Evolutionary conservation across 2,888 invertebrate species (phyloP).

Genomic region (Cataglyphis cursor): DNA sequence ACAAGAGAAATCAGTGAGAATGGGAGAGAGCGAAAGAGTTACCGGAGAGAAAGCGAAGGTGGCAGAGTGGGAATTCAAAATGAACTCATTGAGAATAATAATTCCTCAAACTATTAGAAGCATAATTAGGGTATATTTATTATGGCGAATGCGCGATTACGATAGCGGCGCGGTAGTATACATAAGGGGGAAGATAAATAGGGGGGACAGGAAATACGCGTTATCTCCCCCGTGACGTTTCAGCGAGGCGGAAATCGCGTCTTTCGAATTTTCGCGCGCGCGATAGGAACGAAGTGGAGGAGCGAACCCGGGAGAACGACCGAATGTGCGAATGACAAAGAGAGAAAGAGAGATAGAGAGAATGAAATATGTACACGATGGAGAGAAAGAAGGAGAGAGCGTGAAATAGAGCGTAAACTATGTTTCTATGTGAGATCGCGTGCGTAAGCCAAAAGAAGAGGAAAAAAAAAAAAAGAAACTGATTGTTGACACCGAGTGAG

Average conservation of each 20-base stretch:
- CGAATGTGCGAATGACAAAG: constrained; percentile 52
- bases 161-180: constrained; percentile 65
- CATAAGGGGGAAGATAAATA: constrained; percentile 55
- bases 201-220: constrained; percentile 47
- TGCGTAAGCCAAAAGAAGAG: constrained; percentile 78
- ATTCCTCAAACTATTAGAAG: constrained; percentile 83
- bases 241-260: constrained; percentile 61
- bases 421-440: constrained; percentile 78
- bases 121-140: constrained; percentile 79
- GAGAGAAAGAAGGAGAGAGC: constrained; percentile 37
- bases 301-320: constrained; percentile 61
- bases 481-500: constrained; percentile 85
- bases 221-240: constrained; percentile 64
- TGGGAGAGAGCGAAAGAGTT: constrained; percentile 55
- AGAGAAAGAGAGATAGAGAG: constrained; percentile 21
- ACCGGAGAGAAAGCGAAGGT: constrained; percentile 49
- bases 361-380: constrained; percentile 47
- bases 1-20: constrained; percentile 71
- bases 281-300: constrained; percentile 59
- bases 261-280: constrained; percentile 62
- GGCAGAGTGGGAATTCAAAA: constrained; percentile 63
- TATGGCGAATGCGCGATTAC: constrained; percentile 71
- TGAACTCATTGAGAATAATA: constrained; percentile 76
- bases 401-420: constrained; percentile 54
- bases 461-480: constrained; percentile 71